Base-by-base conservation (phyloP, 2,113 vertebrate genomes). In the Chloropsis cyanopogon region DNA sequence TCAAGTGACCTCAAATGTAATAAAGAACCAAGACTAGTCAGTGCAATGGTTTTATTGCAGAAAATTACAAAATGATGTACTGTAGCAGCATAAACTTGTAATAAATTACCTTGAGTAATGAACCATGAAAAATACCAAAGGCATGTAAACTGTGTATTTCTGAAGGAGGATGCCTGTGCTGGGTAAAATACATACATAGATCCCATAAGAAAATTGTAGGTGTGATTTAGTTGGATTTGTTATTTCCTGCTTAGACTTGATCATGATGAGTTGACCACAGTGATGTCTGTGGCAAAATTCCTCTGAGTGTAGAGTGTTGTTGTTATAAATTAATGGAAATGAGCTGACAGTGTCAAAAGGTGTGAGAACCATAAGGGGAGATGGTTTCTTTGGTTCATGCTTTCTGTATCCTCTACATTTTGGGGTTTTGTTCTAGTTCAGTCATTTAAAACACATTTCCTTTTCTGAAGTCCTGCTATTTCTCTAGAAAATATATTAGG, bases 1-100 rank as follows among this genome's bases (percentile, higher is more conserved):
- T 94, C 71, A 79, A 82, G 96, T 96, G 96, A 96, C 96, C 96
- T 96, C 88, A 82, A 90, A 92, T 80, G 70, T 93, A 96, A 96
- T 96, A 96, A 96, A 96, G 93, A 93, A 87, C 70, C 64, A 92
- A 76, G 90, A 91, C 63, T 85, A 96, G 91, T 85, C 92, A 94
- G 50, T 82, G 89, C 75, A 89, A 72, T 90, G 73, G 83, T 87
- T 97, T 97, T 97, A 97, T 79, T 93, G 86, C 80, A 85, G 86
- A 95, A 97, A 96, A 95, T 96, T 88, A 87, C 88, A 79, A 91
- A 93, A 89, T 96, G 29, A 96, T 96, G 86, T 95, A 94, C 92
- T 91, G 91, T 63, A 85, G 88, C 59, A 91, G 70, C 70, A 91
- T 72, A 92, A 96, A 96, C 86, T 85, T 95, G 53, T 77, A 71